A percentile compares a stretch with the other conserved stretches of the same genome.
phyloP scores from a whole-genome alignment of 2,888 invertebrate genomes.

The Drosophila formosana region DNA sequence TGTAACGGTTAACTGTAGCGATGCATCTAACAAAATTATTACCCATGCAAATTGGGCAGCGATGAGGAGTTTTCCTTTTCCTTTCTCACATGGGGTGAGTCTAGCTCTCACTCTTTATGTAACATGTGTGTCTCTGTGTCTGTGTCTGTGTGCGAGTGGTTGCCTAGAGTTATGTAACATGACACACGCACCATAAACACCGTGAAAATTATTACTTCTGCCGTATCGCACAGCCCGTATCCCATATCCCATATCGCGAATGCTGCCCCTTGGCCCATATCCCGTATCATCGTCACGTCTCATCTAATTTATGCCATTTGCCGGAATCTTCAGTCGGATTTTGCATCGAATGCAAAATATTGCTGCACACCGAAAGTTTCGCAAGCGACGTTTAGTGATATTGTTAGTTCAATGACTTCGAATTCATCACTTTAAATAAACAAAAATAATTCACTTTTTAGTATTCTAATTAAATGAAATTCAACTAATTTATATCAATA shows the following conservation, averaged over 20 bases:
- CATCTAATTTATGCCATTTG: constrained; percentile 60
- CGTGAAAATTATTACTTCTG: constrained; percentile 64
- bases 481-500: too few relatives aligned
- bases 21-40: constrained; percentile 64
- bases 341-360: constrained; percentile 1
- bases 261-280: constrained; percentile 17
- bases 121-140: not conserved
- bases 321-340: constrained; percentile 25
- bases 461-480: too few relatives aligned
- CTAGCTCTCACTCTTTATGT: constrained; percentile 10
- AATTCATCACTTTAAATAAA: too few relatives aligned
- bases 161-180: constrained; percentile 68
- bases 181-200: constrained; percentile 71
- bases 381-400: too few relatives aligned
- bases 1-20: constrained; percentile 64
- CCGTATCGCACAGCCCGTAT: constrained; percentile 50
- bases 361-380: not conserved
- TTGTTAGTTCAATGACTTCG: too few relatives aligned
- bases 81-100: constrained; percentile 36
- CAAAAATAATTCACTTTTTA: too few relatives aligned
- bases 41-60: constrained; percentile 78
- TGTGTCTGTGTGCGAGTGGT: constrained; percentile 31
- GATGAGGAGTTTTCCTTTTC: constrained; percentile 36
- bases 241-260: constrained; percentile 12
- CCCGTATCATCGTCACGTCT: constrained; percentile 54